Percentiles rank a stretch among this genome's conserved stretches.
phyloP scores from a whole-genome alignment of 2,888 invertebrate genomes.

The Coelopa pilipes region DNA sequence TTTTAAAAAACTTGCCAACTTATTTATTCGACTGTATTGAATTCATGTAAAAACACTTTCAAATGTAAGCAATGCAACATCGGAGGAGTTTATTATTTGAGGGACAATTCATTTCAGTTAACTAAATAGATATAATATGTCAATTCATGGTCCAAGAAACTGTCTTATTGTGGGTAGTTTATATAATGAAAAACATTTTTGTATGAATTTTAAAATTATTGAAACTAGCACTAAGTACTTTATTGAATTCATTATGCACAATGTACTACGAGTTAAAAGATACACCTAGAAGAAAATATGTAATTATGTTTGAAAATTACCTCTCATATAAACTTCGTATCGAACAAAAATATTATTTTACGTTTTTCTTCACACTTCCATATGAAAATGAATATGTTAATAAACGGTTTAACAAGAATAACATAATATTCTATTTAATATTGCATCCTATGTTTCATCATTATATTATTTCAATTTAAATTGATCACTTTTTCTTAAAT shows the following conservation, averaged over 20 bases:
- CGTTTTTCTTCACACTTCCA: too few relatives aligned
- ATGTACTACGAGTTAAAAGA: neutral
- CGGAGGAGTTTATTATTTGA: neutral
- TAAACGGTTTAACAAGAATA: too few relatives aligned
- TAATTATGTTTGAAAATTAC: too few relatives aligned
- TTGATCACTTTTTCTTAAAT: slow-evolving; percentile 67
- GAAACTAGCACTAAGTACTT: slow-evolving; percentile 7
- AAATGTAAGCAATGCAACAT: neutral
- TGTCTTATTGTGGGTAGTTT: slow-evolving; percentile 32
- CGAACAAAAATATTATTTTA: too few relatives aligned
- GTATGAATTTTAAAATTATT: neutral
- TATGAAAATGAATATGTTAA: too few relatives aligned
- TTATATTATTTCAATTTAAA: too few relatives aligned
- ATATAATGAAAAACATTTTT: slow-evolving; percentile 15
- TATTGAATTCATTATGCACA: slow-evolving; percentile 2
- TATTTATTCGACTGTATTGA: neutral
- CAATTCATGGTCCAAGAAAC: slow-evolving; percentile 64
- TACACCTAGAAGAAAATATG: too few relatives aligned
- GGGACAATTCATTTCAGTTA: neutral
- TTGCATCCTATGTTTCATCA: too few relatives aligned
- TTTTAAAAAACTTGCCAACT: slow-evolving; percentile 2
- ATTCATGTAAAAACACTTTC: neutral
- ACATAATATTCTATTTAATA: too few relatives aligned
- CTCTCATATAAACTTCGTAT: too few relatives aligned
- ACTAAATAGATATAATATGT: slow-evolving; percentile 46